These are phyloP conservation scores for Corythoichthys haematopterus DNA, from an alignment of 2,113 vertebrate species.

Conservation along the genomic window DNA sequence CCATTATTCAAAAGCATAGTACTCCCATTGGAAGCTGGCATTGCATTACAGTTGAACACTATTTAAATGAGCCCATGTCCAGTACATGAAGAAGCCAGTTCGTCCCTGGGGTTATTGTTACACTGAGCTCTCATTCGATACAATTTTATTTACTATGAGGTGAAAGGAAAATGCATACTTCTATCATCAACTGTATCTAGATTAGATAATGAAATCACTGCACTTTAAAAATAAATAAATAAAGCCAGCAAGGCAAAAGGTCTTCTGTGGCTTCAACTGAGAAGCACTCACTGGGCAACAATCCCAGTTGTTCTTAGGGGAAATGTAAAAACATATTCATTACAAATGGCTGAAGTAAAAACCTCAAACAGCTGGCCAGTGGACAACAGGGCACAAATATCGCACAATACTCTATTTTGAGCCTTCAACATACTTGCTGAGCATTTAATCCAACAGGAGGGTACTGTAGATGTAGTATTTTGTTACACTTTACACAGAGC, in stretches of 20 bases:
- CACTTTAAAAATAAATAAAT: not conserved
- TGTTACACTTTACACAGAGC: not conserved
- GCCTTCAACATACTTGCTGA: not conserved
- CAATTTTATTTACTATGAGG: constrained; percentile 15
- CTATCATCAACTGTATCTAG: not conserved
- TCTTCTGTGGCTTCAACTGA: not conserved
- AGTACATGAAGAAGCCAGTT: constrained; percentile 25
- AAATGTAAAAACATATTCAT: constrained; percentile 13
- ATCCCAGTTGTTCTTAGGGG: constrained; percentile 3
- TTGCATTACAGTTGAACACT: constrained; percentile 6
- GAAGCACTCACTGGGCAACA: not conserved
- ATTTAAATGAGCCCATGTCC: constrained; percentile 26
- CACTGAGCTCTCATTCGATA: constrained; percentile 31
- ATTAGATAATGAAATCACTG: not conserved
- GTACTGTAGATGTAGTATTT: not conserved
- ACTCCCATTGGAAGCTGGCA: constrained; percentile 14
- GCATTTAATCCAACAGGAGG: not conserved
- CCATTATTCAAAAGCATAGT: constrained; percentile 8
- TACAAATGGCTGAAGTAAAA: constrained; percentile 3
- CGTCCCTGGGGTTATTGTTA: constrained; percentile 51
- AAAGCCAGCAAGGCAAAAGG: not conserved
- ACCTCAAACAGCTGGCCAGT: constrained; percentile 18
- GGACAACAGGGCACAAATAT: constrained; percentile 6
- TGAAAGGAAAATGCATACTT: constrained; percentile 2
- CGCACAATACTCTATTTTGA: constrained; percentile 18